A percentile compares a stretch with the other conserved stretches of the same genome.
Conservation (phyloP, 2,888 invertebrate species). For the Exocentrus adspersus region DNA sequence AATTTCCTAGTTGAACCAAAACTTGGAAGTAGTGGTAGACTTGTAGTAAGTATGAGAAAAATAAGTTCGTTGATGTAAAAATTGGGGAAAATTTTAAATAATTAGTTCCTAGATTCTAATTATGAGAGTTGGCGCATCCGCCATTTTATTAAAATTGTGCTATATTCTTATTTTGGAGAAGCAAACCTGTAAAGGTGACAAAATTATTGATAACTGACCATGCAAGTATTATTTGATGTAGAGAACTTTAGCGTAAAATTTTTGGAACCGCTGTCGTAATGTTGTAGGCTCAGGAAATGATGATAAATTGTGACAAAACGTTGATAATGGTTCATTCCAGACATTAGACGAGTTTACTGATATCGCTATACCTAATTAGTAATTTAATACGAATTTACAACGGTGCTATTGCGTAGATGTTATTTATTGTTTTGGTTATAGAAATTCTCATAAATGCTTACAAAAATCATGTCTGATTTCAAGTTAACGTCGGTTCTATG, state of each 20-base stretch:
- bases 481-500: conserved; percentile 1
- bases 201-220: too few relatives aligned
- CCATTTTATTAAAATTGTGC: too few relatives aligned
- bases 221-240: too few relatives aligned
- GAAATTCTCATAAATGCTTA: conserved; percentile 22
- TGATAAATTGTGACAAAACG: conserved; percentile 54
- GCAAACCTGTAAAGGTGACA: too few relatives aligned
- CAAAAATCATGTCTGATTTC: neutral
- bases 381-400: conserved; percentile 44
- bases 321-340: conserved; percentile 51
- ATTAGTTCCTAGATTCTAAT: too few relatives aligned
- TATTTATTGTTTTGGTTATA: conserved; percentile 26
- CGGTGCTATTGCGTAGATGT: conserved; percentile 21
- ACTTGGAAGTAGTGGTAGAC: too few relatives aligned
- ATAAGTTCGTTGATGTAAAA: too few relatives aligned
- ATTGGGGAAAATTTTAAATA: too few relatives aligned
- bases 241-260: conserved; percentile 30
- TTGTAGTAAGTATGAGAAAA: too few relatives aligned
- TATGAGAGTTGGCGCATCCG: too few relatives aligned
- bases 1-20: too few relatives aligned
- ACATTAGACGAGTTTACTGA: conserved; percentile 47
- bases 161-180: too few relatives aligned
- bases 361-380: conserved; percentile 43
- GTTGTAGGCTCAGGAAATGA: conserved; percentile 56
- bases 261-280: conserved; percentile 45